Base-by-base conservation (phyloP, 2,888 invertebrate genomes). In the Dendrolimus houi region DNA sequence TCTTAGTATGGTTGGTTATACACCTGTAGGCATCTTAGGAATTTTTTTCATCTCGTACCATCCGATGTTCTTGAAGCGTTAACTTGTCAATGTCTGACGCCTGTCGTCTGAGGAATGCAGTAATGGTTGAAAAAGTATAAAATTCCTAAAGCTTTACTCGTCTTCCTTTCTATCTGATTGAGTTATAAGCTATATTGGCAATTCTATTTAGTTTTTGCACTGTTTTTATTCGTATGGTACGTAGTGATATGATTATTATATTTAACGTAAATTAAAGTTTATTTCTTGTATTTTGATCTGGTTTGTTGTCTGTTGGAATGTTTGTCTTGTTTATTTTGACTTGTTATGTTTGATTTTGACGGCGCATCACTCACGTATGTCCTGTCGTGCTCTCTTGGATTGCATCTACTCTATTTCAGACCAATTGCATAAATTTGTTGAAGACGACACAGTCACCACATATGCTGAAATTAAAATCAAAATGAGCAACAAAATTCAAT, bases 131-230 rank as follows among this genome's bases (percentile, higher is more conserved):
- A 87, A 86, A 87, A 87, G 81, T 85, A 80, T 82, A 81, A 84
- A 86, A 88, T 89, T 85, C 85, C 85, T 79, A 79, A 74, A 68
- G 75, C 74, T 71, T 64, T 70, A 64, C 75, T 57, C 62, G 75
- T 71, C 69, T 70, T 69, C 71, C 76, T 70, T 67, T 71, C 72
- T 60, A 72, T 63, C 79, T 87, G 87, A 88, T 89, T 88, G 88
- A 88, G 88, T 89, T 88, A 89, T 89, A 87, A 87, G 83, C 83
- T 85, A 85, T 85, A 87, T 87, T 86, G 83, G 84, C 84, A 74
- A 82, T 79, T 81, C 81, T 82, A 83, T 81, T 81, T 77, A 74
- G 85, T 87, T 88, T 87, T 87, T 87, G 85, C 81, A 71, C 70
- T 74, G 83, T 87, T 87, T 85, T 85, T 87, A 83, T 82, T 80